phyloP scores from a whole-genome alignment of 2,888 invertebrate genomes.

The Drosophila anomelani region DNA sequence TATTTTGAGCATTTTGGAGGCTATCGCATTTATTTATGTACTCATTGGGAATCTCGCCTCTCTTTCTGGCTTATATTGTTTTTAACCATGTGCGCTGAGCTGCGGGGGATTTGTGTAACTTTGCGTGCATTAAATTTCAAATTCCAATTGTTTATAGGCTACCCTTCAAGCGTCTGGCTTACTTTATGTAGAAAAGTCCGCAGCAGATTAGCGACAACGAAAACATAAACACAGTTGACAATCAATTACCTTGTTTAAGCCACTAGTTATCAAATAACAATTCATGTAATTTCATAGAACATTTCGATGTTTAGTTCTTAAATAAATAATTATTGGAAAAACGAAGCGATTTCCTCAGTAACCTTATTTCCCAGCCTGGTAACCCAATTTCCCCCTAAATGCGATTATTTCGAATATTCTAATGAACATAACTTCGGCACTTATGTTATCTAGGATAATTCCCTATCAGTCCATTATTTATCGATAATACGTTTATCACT shows the following conservation, averaged over 20 bases:
- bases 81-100: constrained; percentile 20
- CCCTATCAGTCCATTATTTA: constrained; percentile 22
- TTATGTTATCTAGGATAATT: constrained; percentile 17
- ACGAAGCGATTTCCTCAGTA: not conserved
- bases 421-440: not conserved
- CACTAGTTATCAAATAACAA: not conserved
- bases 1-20: constrained; percentile 58
- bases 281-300: not conserved
- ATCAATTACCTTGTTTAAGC: not conserved
- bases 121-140: constrained; percentile 66
- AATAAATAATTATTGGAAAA: not conserved
- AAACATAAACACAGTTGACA: constrained; percentile 16
- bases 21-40: constrained; percentile 48
- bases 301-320: too few species aligned
- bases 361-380: not conserved
- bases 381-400: not conserved
- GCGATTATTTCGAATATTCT: constrained; percentile 9
- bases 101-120: constrained; percentile 54
- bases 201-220: constrained; percentile 1
- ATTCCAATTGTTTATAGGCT: constrained; percentile 30
- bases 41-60: constrained; percentile 7
- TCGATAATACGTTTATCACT: constrained; percentile 25
- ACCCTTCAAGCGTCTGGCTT: constrained; percentile 34
- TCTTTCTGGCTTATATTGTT: constrained; percentile 29
- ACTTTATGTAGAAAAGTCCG: constrained; percentile 18